phyloP scores from a whole-genome alignment of 2,113 vertebrate genomes.

The Eurystomus gularis region DNA sequence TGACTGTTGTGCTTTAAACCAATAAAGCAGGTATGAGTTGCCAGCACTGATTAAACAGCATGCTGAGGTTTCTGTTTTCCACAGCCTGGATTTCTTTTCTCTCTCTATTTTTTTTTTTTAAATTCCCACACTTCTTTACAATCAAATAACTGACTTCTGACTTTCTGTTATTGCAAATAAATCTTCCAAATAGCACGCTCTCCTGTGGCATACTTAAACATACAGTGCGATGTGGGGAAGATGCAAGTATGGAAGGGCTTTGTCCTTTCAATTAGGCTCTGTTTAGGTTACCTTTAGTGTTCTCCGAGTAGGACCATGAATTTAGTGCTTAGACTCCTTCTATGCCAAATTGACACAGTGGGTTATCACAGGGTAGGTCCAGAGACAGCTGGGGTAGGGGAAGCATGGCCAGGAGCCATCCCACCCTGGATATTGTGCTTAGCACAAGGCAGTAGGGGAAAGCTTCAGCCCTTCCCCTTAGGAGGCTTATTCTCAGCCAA shows the following conservation, averaged over 20 bases:
- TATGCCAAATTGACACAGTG: accelerated
- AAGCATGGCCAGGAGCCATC: not conserved
- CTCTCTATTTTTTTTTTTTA: not conserved
- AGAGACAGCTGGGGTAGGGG: accelerated
- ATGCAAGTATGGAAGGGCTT: not conserved
- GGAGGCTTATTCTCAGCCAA: not conserved
- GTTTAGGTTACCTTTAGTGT: not conserved
- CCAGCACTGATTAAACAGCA: slow-evolving; percentile 9
- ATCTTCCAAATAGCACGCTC: not conserved
- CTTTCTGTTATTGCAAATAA: not conserved
- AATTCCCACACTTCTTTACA: not conserved
- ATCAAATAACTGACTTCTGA: not conserved
- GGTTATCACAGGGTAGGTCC: not conserved
- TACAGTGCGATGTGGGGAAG: not conserved
- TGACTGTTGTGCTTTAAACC: not conserved
- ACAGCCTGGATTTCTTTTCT: not conserved
- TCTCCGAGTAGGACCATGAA: not conserved
- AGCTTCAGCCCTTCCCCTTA: not conserved
- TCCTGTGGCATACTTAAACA: accelerated
- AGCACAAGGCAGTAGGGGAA: not conserved
- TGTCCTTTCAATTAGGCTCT: not conserved
- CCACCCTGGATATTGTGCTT: not conserved
- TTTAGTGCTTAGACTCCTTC: not conserved
- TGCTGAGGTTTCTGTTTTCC: not conserved
- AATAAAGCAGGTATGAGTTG: not conserved